A percentile compares a stretch with the other conserved stretches of the same genome.
These are phyloP conservation scores for Scatophagus argus DNA, from an alignment of 2,113 vertebrate species.

Conservation along the genomic window DNA sequence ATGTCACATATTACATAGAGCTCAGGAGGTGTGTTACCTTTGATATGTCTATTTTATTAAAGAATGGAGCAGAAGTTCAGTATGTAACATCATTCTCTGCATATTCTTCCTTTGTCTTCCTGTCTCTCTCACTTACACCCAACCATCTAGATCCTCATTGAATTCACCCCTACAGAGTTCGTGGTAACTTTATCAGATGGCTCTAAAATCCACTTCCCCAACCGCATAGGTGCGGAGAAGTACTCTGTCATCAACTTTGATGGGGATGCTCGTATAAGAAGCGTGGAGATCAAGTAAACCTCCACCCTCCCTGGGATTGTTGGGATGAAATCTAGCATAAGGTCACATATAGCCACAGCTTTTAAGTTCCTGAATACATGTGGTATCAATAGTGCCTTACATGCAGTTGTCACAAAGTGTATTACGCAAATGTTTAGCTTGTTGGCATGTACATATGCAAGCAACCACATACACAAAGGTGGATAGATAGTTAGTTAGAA, in stretches of 20 bases:
- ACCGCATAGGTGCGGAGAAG: conserved; percentile 78
- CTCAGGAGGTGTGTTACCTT: not conserved
- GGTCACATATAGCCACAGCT: not conserved
- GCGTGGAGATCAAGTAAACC: conserved; percentile 77
- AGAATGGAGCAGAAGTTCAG: not conserved
- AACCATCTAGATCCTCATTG: conserved; percentile 69
- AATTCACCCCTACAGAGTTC: conserved; percentile 79
- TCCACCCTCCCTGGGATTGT: not conserved
- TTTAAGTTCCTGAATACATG: not conserved
- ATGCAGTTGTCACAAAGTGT: not conserved
- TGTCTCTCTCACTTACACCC: not conserved
- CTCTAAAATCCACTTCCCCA: conserved; percentile 81
- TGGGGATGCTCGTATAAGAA: conserved; percentile 70
- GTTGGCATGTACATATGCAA: not conserved
- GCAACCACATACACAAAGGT: not conserved
- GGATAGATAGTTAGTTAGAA: not conserved
- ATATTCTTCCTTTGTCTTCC: not conserved
- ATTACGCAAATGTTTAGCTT: not conserved
- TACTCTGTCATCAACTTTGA: conserved; percentile 71
- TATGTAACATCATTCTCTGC: not conserved
- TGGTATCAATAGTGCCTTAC: conserved; percentile 15
- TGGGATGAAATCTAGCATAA: not conserved
- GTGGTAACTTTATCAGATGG: conserved; percentile 75
- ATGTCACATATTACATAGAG: not conserved
- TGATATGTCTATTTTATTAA: not conserved